phyloP scores from a whole-genome alignment of 64 coral and sea anemone species.

The Orbicella faveolata region DNA sequence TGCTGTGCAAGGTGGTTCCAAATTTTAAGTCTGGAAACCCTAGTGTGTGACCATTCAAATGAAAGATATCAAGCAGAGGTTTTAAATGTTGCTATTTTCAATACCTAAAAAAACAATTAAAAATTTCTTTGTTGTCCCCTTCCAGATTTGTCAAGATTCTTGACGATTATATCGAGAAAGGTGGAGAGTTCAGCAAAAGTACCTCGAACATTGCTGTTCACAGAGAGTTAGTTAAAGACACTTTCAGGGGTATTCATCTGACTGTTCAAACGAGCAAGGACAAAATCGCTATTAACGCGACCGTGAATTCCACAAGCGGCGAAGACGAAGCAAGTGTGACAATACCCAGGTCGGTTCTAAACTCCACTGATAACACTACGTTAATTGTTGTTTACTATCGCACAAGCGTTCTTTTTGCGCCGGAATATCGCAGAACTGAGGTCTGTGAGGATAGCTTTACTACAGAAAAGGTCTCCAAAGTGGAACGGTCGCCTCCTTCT shows the following conservation, averaged over 20 bases:
- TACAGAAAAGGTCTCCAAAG: constrained; percentile 32
- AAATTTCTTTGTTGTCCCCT: not conserved
- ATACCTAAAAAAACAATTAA: no score
- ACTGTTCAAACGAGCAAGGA: constrained; percentile 46
- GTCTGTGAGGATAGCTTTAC: constrained; percentile 71
- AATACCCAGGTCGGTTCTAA: constrained; percentile 47
- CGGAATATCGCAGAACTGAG: constrained; percentile 52
- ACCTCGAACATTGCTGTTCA: constrained; percentile 80
- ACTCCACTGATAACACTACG: constrained; percentile 41
- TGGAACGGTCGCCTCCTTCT: not conserved
- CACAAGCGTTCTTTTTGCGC: constrained; percentile 78
- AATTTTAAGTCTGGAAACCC: no score
- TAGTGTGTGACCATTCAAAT: no score
- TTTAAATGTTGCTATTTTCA: not conserved
- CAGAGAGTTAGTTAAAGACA: constrained; percentile 37
- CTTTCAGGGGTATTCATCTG: constrained; percentile 19
- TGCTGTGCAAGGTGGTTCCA: no score
- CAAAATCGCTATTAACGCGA: constrained; percentile 64
- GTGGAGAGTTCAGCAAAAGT: constrained; percentile 75
- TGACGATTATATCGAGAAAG: constrained; percentile 90
- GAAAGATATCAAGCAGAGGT: not conserved
- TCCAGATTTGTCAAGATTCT: constrained; percentile 84
- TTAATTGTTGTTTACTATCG: constrained; percentile 97
- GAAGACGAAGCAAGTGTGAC: constrained; percentile 45
- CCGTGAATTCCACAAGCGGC: constrained; percentile 26